Base-by-base conservation (phyloP, 2,888 invertebrate species). In the Ophion costatus region DNA sequence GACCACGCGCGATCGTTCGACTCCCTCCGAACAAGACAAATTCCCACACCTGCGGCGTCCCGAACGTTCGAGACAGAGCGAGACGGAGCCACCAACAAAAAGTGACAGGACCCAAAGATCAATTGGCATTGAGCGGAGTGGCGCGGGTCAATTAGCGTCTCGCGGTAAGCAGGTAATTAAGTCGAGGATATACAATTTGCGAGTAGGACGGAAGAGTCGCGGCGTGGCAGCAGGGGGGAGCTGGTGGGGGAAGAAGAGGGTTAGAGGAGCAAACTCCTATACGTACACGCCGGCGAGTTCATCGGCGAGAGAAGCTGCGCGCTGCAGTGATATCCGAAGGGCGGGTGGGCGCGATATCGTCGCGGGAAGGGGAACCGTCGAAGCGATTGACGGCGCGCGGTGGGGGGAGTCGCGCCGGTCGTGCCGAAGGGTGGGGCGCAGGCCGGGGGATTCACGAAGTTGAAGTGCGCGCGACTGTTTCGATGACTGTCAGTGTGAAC, bases 401-500 rank as follows among this genome's bases (percentile, higher is more conserved):
- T 0, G 33, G 22, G 51, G 42, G 57, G 38, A 38, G 3, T 38
- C 38, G 38, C 38, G 38, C 38, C 38, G 38, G 38, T 7, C 9
- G 5, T 7, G 38, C 38, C 7, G 38, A 38, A 38, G 38, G 38
- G 38, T 38, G 38, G 38, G 38, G 38, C 9, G 38, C 51, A 51
- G 0, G 14, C 51, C 51, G 77, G 42, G 64, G 73, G 61, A 71
- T 75, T 38, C 74, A 77, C 82, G 77, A 77, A 82, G 85, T 82
- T 82, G 80, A 85, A 85, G 85, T 82, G 82, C 76, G 82, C 82
- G 85, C 80, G 76, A 82, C 85, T 80, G 85, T 85, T 85, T 82
- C 85, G 85, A 85, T 85, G 85, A 82, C 82, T 85, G 85, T 85
- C 85, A 85, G 85, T 85, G 85, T 85, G 82, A 82, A 85, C 80